Evolutionary conservation across 2,797 vertebrate genomes (phyloP), one percentile per base, ranked within the genome.

Genomic region (Hafferia zeledoni): DNA sequence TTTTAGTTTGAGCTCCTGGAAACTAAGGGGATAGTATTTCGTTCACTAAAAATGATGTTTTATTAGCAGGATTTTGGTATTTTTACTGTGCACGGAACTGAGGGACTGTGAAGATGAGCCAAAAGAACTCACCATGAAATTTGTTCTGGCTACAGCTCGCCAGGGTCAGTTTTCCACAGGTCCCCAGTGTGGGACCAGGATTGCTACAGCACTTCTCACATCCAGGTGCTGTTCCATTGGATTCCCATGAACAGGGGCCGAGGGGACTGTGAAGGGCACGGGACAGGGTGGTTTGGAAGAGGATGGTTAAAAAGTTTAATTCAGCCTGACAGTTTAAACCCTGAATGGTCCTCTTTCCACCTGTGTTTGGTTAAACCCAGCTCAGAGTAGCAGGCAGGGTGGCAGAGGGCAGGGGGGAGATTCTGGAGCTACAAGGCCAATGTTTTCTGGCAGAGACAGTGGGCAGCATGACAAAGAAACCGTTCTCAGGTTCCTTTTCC

Each of bases 341-440:
- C 31, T 8, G 13, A 25, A 7, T 10, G 5, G 10, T 17, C 28
- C 30, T 15, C 2, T n/a, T 31, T 52, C 8, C 39, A 43, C 60
- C 18, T 27, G 4, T 2, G 17, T 41, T 41, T 11, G 28, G 24
- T 13, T 23, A 10, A 37, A 17, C 11, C 7, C 1, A 18, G 19
- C 61, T 11, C 53, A 18, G 13, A 23, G 50, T 5, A 52, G 13
- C 31, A 27, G 22, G 10, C 12, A 27, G 25, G 7, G 27, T 25
- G 31, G 14, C 30, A 35, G 31, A 30, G 13, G 16, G 5, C 53
- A 6, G 17, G 23, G 10, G 4, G 5, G 22, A 17, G 22, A 3
- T 0, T n/a, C 9, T 16, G 24, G 20, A 57, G 17, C 13, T 11
- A 10, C 13, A 30, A 37, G 56, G 3, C 2, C 35, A 14, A 0